Evolutionary conservation across 2,797 vertebrate species (phyloP).

Genomic region (Hapalemur alaotrensis): DNA sequence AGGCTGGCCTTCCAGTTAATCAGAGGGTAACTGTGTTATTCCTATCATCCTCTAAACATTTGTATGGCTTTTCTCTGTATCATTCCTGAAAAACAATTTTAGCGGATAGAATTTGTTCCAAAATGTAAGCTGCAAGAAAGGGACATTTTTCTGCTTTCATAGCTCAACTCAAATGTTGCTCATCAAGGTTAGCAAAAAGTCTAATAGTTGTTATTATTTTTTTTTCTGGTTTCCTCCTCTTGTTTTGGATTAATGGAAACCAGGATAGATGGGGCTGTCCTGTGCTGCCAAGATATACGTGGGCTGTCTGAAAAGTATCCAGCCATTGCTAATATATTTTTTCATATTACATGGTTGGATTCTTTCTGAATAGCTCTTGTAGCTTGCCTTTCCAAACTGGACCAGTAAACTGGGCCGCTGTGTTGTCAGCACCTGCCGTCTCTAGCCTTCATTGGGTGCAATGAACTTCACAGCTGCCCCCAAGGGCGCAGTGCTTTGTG

Average conservation of each 20-base stretch:
- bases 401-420: neutral
- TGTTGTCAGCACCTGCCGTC: neutral
- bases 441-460: neutral
- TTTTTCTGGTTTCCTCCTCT: neutral
- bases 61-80: neutral
- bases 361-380: no score
- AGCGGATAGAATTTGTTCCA: neutral
- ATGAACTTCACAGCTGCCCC: neutral
- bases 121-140: neutral
- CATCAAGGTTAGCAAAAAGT: neutral
- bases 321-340: no score
- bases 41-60: neutral
- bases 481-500: neutral
- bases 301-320: no score
- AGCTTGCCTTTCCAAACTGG: neutral
- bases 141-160: conserved; percentile 1
- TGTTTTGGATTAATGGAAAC: neutral
- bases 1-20: neutral
- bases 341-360: no score
- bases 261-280: neutral
- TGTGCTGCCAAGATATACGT: neutral
- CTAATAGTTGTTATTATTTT: neutral
- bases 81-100: neutral
- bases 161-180: conserved; percentile 31
- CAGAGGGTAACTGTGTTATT: neutral